Base-by-base conservation (phyloP, 2,888 invertebrate species). In the Uloborus plumipes region DNA sequence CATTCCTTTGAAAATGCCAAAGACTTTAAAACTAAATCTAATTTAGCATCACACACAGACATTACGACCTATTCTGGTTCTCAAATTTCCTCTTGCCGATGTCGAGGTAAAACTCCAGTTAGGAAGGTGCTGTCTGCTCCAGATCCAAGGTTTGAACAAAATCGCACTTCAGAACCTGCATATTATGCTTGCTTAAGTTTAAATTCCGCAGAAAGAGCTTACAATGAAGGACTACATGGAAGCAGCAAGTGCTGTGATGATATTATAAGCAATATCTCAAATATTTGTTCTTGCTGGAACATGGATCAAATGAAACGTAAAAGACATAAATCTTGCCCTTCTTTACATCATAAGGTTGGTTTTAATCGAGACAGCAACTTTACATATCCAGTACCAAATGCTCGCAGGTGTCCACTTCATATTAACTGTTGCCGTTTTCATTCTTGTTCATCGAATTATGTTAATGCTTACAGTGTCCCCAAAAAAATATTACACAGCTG, bases 271-370 rank as follows among this genome's bases (percentile, higher is more conserved):
- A 39, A 39, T 39, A 9, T 39, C 7, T 7, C 39, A 39, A 39
- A 39, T 7, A 39, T 7, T 39, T 39, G 39, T 11, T 7, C 39
- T 39, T 39, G 39, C 9, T 9, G 39, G 9, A 39, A 39, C 9
- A 39, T 39, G 3, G 9, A 11, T 4, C 7, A 9, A 39, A 39
- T 39, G 11, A 76, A 76, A 22, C 59, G 70, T n/a, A 70, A 53
- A 18, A 53, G 77, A 50, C 65, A 64, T 16, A 64, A 64, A 13
- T 78, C 77, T 2, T 76, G 69, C 15, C 65, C 70, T 16, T 26
- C 50, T 2, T 55, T 70, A 9, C 47, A 55, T 16, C 11, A 16
- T 4, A 65, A 58, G 18, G 65, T 64, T n/a, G 58, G 26, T 71
- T 71, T 26, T 15, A 49, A 16, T 26, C 11, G 58, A 9, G n/a